phyloP scores from a whole-genome alignment of 1,140 invertebrate genomes.

The Euglossa dilemma region DNA sequence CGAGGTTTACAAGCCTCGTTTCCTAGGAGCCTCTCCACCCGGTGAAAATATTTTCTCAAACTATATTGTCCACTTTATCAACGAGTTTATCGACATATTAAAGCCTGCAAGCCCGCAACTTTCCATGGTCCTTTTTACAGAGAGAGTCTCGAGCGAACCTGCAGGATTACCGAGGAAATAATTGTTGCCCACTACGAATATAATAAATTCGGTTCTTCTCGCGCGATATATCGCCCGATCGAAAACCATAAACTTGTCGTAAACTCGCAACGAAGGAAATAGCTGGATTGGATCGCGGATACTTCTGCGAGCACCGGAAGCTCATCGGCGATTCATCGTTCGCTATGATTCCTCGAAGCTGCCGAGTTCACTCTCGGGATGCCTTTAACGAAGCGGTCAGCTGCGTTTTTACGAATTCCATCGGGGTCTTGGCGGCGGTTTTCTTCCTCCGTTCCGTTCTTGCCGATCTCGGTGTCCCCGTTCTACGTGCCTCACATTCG shows the following conservation, averaged over 20 bases:
- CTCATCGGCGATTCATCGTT: neutral
- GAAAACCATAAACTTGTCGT: neutral
- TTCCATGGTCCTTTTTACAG: neutral
- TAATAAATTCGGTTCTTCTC: neutral
- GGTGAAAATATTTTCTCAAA: too few relatives aligned
- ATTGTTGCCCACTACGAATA: neutral
- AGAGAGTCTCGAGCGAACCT: neutral
- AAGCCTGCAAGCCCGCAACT: too few relatives aligned
- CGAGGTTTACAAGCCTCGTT: too few relatives aligned
- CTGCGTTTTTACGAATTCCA: constrained; percentile 9
- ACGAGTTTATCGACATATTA: too few relatives aligned
- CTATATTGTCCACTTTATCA: too few relatives aligned
- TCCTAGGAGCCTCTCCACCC: too few relatives aligned
- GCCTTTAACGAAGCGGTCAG: neutral
- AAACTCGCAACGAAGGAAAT: neutral
- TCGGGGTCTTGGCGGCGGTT: neutral
- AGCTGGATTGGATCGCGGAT: neutral
- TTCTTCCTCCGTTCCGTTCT: constrained; percentile 18
- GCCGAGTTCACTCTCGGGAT: neutral
- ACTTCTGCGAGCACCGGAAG: neutral
- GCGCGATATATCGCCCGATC: neutral
- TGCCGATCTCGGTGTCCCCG: neutral
- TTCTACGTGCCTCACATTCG: constrained; percentile 45
- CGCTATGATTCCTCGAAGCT: neutral
- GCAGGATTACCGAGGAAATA: neutral